A percentile compares a stretch with the other conserved stretches of the same genome.
phyloP scores from a whole-genome alignment of 2,888 invertebrate species.

The Tinea semifulvella region DNA sequence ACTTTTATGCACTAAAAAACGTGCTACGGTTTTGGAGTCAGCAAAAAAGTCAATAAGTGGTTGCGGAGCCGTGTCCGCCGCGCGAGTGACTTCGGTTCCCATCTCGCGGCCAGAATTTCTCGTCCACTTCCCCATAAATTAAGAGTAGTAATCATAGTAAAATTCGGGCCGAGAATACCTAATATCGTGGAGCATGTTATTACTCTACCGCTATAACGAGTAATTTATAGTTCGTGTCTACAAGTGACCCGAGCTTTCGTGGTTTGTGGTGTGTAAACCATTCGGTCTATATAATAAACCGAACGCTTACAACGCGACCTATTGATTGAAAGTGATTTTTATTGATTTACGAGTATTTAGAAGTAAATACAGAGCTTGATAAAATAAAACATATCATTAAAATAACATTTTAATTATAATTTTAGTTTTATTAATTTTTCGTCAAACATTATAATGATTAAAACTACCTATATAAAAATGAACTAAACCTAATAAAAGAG shows the following conservation, averaged over 20 bases:
- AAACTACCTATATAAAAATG: no score
- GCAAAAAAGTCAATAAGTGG: constrained; percentile 1
- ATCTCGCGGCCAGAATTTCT: constrained; percentile 8
- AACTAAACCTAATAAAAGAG: no score
- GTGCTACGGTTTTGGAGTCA: constrained; percentile 1
- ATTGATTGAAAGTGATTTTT: no score
- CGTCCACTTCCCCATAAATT: background rate
- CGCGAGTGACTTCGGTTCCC: constrained; percentile 13
- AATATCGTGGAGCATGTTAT: constrained; percentile 7
- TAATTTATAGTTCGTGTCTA: constrained; percentile 5
- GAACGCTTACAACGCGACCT: no score
- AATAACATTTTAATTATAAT: no score
- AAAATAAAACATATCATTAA: no score
- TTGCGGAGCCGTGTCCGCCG: constrained; percentile 8
- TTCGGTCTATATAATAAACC: no score
- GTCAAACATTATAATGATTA: no score
- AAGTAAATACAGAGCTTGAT: no score
- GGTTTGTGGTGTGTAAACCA: background rate
- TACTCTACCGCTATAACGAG: background rate
- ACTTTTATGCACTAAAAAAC: background rate
- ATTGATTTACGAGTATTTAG: no score
- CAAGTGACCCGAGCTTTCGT: background rate
- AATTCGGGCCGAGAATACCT: background rate
- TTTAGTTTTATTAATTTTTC: no score
- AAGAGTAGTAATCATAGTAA: constrained; percentile 2